Base-by-base conservation (phyloP, 2,888 invertebrate species). In the Eupithecia exiguata region DNA sequence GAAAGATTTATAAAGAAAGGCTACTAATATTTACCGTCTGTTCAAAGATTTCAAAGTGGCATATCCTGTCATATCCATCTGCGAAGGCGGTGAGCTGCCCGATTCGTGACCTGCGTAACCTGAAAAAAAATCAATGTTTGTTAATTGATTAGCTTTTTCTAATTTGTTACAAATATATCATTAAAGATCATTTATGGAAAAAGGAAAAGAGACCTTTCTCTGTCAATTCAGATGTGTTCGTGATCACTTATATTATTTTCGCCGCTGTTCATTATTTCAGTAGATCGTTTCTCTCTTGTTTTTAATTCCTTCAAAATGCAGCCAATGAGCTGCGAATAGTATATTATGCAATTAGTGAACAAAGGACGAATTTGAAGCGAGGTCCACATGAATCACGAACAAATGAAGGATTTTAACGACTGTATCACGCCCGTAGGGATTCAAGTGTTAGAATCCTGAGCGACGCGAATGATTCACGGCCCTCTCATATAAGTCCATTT, bases 21-120 rank as follows among this genome's bases (percentile, higher is more conserved):
- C 30, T 30, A n/a, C n/a, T n/a, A 40, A 43, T 43, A 43, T 66
- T 86, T 87, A 84, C 96, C 95, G 88, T 95, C 95, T 95, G 76
- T 97, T 96, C 49, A 97, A 87, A 38, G 95, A 96, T 82, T 97
- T 96, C 69, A 97, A 88, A 30, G 96, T 97, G 3, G 96, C 96
- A 84, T 97, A 97, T 68, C 97, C 97, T 69, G 96, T 95, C 85
- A 97, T 95, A 87, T 97, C 97, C 89, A 96, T 95, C 81, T 97
- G 96, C 82, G 97, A 97, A 21, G 97, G 95, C 78, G 95, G 95
- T 3, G 94, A 93, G 77, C 94, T 95, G 16, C 95, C 93, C 1
- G 95, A 92, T 74, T 95, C 95, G 14, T 95, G 95, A 35, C 94
- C 93, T 25, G 95, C 93, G 69, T 92, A 94, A 89, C 95, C 94